Percentiles rank a stretch among this genome's conserved stretches.
These are phyloP conservation scores for Cavia porcellus DNA, from an alignment of 2,113 vertebrate species.

Conservation along the genomic window DNA sequence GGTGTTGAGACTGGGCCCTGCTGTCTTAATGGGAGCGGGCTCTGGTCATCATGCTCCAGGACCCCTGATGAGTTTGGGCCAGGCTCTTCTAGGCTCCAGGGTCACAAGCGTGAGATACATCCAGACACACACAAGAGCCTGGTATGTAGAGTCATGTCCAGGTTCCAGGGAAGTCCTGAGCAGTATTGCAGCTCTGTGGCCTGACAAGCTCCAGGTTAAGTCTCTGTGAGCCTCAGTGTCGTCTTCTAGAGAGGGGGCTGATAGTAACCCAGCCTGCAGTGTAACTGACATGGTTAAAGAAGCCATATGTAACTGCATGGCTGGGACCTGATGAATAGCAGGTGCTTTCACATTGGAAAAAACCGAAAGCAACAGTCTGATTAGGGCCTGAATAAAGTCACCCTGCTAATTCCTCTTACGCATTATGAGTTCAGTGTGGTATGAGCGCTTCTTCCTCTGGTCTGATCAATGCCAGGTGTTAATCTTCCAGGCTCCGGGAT, in stretches of 20 bases:
- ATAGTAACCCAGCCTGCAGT: not conserved
- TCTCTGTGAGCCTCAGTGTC: not conserved
- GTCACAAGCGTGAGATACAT: not conserved
- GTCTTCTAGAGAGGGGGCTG: not conserved
- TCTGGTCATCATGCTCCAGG: not conserved
- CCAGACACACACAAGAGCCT: accelerated
- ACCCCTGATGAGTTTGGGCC: not conserved
- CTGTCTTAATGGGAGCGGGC: not conserved
- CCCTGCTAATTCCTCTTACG: not conserved
- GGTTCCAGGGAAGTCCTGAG: not conserved
- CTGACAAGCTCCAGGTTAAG: not conserved
- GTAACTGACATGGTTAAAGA: too few relatives aligned
- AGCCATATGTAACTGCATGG: not conserved
- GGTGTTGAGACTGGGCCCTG: too few relatives aligned
- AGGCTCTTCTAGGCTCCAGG: not conserved
- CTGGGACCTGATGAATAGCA: not conserved
- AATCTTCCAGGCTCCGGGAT: slow-evolving; percentile 2
- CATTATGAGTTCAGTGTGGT: not conserved
- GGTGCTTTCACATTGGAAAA: not conserved
- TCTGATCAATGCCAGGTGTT: not conserved
- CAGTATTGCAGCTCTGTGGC: not conserved
- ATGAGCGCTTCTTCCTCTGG: not conserved
- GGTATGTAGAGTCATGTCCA: not conserved
- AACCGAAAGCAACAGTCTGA: not conserved
- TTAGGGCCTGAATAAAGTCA: not conserved